Percentiles rank a stretch among this genome's conserved stretches.
Evolutionary conservation across 2,888 invertebrate genomes (phyloP).

Genomic region (Hypomecis punctinalis): DNA sequence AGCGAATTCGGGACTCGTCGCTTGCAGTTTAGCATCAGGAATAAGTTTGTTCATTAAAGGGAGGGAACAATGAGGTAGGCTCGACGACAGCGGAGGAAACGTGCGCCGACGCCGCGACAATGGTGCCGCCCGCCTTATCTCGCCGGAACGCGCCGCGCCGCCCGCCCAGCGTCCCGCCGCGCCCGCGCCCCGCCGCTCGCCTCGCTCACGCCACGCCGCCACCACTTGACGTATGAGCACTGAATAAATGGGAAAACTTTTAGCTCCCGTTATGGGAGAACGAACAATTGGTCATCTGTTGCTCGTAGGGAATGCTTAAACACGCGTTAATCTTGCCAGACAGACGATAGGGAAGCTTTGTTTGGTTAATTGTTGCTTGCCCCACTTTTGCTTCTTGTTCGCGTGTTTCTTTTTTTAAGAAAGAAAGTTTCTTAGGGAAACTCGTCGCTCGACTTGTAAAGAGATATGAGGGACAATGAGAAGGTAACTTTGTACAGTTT

Average conservation of each 20-base stretch:
- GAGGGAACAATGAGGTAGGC: conserved; percentile 80
- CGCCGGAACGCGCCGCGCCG: conserved; percentile 80
- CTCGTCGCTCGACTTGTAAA: conserved; percentile 8
- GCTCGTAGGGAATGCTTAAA: conserved; percentile 67
- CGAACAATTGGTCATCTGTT: conserved; percentile 84
- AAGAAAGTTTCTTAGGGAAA: conserved; percentile 17
- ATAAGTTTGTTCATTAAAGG: conserved; percentile 84
- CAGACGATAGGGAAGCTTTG: conserved; percentile 55
- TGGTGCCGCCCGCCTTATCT: conserved; percentile 78
- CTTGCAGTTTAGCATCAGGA: conserved; percentile 77
- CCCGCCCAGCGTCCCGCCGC: conserved; percentile 46
- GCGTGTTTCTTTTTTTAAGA: conserved; percentile 24
- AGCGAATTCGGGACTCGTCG: conserved; percentile 73
- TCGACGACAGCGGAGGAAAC: conserved; percentile 82
- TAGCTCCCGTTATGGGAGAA: conserved; percentile 76
- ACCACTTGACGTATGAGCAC: conserved; percentile 78
- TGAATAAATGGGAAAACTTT: conserved; percentile 85
- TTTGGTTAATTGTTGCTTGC: conserved; percentile 55
- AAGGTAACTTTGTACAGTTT: conserved; percentile 2
- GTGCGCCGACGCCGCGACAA: conserved; percentile 84
- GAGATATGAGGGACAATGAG: conserved; percentile 7
- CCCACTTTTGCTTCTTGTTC: conserved; percentile 36
- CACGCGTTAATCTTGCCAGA: conserved; percentile 70
- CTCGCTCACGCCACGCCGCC: conserved; percentile 48
- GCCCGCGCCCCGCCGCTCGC: conserved; percentile 35